Conservation (phyloP, 2,888 invertebrate genomes). For the Desoria tigrina region DNA sequence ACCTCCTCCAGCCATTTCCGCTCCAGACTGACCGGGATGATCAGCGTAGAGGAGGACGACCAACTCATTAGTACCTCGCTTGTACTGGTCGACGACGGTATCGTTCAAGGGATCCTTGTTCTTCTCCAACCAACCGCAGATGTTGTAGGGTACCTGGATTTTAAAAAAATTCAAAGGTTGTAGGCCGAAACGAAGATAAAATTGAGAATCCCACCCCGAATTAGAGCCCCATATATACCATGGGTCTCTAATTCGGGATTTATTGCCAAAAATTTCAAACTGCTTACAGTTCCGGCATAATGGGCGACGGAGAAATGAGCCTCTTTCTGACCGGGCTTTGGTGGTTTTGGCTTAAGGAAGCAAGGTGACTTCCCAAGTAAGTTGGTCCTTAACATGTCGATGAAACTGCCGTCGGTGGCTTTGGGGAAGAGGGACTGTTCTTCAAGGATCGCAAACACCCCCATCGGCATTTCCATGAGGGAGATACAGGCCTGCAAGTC, state of each 20-base stretch:
- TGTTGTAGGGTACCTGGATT: constrained; percentile 36
- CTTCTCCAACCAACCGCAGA: constrained; percentile 59
- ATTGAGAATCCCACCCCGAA: neutral
- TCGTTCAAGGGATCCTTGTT: constrained; percentile 66
- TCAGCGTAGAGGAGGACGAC: constrained; percentile 56
- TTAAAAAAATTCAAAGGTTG: neutral
- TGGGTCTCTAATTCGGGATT: neutral
- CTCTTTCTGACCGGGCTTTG: constrained; percentile 39
- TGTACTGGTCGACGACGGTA: constrained; percentile 60
- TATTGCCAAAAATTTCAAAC: constrained; percentile 5
- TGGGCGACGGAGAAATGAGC: constrained; percentile 44
- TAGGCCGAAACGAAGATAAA: neutral
- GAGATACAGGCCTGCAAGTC: constrained; percentile 94
- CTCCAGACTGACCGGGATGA: constrained; percentile 54
- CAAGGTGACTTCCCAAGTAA: constrained; percentile 42
- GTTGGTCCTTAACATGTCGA: constrained; percentile 45
- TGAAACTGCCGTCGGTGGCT: constrained; percentile 42
- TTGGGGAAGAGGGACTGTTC: constrained; percentile 69
- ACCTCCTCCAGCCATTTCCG: constrained; percentile 17
- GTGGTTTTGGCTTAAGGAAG: constrained; percentile 45
- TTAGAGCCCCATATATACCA: neutral
- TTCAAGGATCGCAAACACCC: constrained; percentile 47
- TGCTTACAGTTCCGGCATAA: constrained; percentile 40
- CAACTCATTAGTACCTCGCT: constrained; percentile 56
- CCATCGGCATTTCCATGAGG: constrained; percentile 71